These are phyloP conservation scores for Micrastur ruficollis DNA, from an alignment of 2,797 vertebrate species.

Conservation along the genomic window DNA sequence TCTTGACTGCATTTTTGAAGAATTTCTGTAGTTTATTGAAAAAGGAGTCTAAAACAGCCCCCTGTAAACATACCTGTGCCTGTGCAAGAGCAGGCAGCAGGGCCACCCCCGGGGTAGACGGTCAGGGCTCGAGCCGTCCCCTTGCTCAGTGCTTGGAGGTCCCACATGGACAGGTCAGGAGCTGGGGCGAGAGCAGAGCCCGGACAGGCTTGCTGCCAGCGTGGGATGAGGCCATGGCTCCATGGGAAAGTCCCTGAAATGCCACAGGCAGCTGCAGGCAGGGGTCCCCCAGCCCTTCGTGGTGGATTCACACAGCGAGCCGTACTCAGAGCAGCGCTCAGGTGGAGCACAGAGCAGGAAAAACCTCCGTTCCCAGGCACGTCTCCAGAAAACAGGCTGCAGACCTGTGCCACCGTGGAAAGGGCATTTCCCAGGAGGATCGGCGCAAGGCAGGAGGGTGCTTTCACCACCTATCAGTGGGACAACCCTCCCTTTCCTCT, in stretches of 20 bases:
- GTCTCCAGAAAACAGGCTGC: neutral
- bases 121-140: neutral
- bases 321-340: fast-evolving
- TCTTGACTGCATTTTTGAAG: neutral
- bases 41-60: neutral
- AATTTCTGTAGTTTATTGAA: neutral
- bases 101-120: fast-evolving
- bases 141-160: neutral
- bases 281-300: neutral
- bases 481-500: neutral
- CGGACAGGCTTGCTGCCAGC: fast-evolving
- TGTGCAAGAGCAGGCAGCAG: neutral
- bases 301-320: fast-evolving
- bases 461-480: neutral
- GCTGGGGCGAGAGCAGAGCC: neutral
- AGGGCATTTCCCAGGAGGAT: neutral
- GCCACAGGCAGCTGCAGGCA: neutral
- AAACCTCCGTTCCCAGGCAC: neutral
- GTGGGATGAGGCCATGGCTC: fast-evolving
- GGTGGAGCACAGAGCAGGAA: neutral
- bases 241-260: neutral
- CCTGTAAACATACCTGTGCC: neutral
- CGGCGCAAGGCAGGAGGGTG: neutral
- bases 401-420: neutral
- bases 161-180: neutral